phyloP scores from a whole-genome alignment of 92 coral and sea anemone species.

The Chrysogorgia sp. region DNA sequence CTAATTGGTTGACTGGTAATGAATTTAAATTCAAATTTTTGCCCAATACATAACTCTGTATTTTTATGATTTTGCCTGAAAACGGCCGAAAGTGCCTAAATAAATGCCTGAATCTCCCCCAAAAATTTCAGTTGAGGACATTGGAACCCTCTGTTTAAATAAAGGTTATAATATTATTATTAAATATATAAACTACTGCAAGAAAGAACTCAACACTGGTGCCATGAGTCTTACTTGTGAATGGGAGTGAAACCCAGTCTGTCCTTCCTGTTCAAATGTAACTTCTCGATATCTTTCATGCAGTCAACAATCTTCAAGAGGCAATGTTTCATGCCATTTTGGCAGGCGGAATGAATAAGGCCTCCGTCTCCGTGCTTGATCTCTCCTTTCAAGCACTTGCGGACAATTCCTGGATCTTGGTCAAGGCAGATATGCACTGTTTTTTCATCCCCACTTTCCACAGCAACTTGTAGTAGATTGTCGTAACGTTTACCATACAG shows the following conservation, averaged over 20 bases:
- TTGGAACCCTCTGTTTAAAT: no score
- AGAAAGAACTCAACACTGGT: background rate
- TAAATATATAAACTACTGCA: background rate
- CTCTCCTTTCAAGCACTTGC: slow-evolving; percentile 8
- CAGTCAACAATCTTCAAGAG: slow-evolving; percentile 15
- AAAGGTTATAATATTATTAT: no score
- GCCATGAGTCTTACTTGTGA: slow-evolving; percentile 25
- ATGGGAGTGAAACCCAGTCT: slow-evolving; percentile 29
- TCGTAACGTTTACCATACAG: background rate
- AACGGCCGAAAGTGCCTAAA: no score
- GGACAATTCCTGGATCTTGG: slow-evolving; percentile 19
- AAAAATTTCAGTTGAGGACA: no score
- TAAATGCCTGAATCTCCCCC: no score
- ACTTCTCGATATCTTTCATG: slow-evolving; percentile 8
- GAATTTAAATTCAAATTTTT: no score
- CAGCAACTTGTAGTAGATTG: slow-evolving; percentile 32
- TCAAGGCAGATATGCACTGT: slow-evolving; percentile 32
- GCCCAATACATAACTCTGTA: no score
- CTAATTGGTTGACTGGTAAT: no score
- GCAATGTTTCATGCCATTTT: slow-evolving; percentile 30
- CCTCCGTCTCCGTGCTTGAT: slow-evolving; percentile 15
- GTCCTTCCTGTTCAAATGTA: slow-evolving; percentile 30
- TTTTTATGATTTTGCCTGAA: no score
- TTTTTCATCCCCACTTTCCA: slow-evolving; percentile 19
- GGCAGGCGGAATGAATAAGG: slow-evolving; percentile 24